Evolutionary conservation across 2,113 vertebrate species (phyloP).

Genomic region (Indri indri): DNA sequence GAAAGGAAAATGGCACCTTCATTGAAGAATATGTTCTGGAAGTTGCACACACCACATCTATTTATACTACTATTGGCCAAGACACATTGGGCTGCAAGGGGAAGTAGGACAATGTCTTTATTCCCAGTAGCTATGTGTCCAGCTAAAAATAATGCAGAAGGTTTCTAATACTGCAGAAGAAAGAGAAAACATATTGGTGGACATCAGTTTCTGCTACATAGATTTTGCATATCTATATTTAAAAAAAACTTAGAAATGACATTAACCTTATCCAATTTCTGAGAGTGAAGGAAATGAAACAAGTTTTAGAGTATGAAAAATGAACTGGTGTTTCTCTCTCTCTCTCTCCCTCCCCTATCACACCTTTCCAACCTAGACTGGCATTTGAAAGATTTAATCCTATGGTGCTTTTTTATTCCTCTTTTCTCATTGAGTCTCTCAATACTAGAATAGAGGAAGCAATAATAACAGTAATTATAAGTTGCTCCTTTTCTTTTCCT

Average conservation of each 20-base stretch:
- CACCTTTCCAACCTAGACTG: not conserved
- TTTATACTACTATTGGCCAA: not conserved
- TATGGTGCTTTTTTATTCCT: not conserved
- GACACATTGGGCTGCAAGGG: not conserved
- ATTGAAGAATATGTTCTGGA: not conserved
- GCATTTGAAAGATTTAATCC: not conserved
- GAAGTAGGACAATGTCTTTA: not conserved
- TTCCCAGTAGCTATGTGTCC: not conserved
- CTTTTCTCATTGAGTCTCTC: not conserved
- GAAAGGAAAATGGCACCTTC: not conserved
- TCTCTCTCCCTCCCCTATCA: not conserved
- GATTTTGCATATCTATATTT: not conserved
- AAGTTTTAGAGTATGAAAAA: not conserved
- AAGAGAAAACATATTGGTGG: not conserved
- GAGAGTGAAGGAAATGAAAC: constrained; percentile 12
- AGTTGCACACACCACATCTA: not conserved
- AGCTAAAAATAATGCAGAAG: not conserved
- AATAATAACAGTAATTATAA: constrained; percentile 6
- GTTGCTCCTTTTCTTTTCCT: not conserved
- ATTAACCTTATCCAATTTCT: not conserved
- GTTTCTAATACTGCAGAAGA: not conserved
- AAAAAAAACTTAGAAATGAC: not conserved
- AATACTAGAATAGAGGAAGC: not conserved
- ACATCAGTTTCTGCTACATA: not conserved
- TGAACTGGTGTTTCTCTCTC: not conserved